Evolutionary conservation across 2,888 invertebrate species (phyloP), one percentile per base, ranked within the genome.

Genomic region (Andrena camellia): DNA sequence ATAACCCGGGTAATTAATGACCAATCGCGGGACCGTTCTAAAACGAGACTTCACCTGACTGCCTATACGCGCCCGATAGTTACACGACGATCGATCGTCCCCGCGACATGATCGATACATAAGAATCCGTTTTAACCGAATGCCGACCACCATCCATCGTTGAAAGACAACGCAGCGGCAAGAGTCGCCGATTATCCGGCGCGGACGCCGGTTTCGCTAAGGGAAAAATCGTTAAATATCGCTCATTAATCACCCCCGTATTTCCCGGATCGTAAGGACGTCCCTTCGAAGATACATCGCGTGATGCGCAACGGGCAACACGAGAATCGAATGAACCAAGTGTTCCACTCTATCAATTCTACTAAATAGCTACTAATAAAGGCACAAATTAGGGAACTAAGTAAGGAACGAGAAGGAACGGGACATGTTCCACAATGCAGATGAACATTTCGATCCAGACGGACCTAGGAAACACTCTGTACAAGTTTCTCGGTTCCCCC

Each of bases 1-100:
- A 88, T 88, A 88, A 87, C 52, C 31, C 20, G 17, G 20, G 63
- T 86, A 88, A 88, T 88, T 88, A 88, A 88, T 88, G 88, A 87
- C 83, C 80, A 59, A 77, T 74, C 80, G 78, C 72, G 83, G 68
- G 77, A 81, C 76, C 82, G 79, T 74, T 84, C 77, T 75, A 59
- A 69, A 86, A 81, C 70, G 72, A 80, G 70, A 75, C 72, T 81
- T 74, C 81, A 73, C 71, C 68, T 57, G 71, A 82, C 66, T 62
- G 63, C 68, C 78, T 70, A 66, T 42, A 59, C 59, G 29, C 73
- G 69, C 67, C 62, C 63, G 84, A 87, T 77, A 76, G 79, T 82
- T 67, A 52, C 48, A 77, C 63, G 69, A 77, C 77, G 86, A 87
- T 78, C 81, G 83, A 86, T 85, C 81, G 78, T 67, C 7, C 57